A percentile compares a stretch with the other conserved stretches of the same genome.
Evolutionary conservation across 2,888 invertebrate genomes (phyloP).

Genomic region (Athripsodes cinereus): DNA sequence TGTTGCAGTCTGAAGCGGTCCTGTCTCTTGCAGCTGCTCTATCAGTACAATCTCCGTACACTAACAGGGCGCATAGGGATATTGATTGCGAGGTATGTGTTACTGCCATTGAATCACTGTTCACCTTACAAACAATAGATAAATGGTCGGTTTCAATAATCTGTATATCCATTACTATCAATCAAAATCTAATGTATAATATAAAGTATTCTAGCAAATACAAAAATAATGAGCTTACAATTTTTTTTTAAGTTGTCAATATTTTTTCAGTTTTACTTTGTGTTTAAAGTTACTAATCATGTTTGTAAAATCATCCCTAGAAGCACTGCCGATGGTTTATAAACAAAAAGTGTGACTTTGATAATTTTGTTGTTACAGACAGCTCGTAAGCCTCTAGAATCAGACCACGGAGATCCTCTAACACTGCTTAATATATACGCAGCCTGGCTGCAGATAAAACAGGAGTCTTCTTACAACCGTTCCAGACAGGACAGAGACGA

Average conservation of each 20-base stretch:
- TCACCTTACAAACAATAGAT: too few relatives aligned
- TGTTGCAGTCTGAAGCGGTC: conserved; percentile 82
- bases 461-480: conserved; percentile 36
- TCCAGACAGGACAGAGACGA: conserved; percentile 28
- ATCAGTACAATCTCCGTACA: conserved; percentile 90
- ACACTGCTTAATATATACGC: conserved; percentile 81
- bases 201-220: too few relatives aligned
- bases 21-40: conserved; percentile 86
- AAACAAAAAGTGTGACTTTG: too few relatives aligned
- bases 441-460: conserved; percentile 82
- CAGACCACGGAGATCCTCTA: conserved; percentile 93
- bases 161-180: too few relatives aligned
- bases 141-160: too few relatives aligned
- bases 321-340: too few relatives aligned
- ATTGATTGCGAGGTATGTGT: conserved; percentile 66
- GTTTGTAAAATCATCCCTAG: too few relatives aligned
- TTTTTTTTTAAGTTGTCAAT: neutral
- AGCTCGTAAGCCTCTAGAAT: conserved; percentile 73
- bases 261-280: neutral
- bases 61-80: conserved; percentile 81
- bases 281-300: neutral
- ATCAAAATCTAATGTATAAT: too few relatives aligned
- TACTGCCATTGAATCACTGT: too few relatives aligned
- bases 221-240: too few relatives aligned
- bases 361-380: too few relatives aligned